phyloP scores from a whole-genome alignment of 2,888 invertebrate species.

The Cinara cedri region DNA sequence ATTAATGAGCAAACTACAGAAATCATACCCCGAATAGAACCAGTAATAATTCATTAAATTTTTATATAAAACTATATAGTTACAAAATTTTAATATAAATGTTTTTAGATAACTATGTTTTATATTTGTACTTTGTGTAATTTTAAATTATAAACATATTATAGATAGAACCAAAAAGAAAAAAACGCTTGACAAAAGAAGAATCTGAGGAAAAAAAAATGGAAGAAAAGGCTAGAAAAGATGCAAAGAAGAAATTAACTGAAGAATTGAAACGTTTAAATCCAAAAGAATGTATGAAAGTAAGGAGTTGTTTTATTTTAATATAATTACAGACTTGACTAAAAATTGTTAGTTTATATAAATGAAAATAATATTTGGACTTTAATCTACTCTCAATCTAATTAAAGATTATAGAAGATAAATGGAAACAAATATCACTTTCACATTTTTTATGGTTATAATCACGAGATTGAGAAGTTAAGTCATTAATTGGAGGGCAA shows the following conservation, averaged over 20 bases:
- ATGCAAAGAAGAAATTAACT: conserved; percentile 59
- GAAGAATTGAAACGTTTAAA: conserved; percentile 61
- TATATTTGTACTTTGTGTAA: neutral
- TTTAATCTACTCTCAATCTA: too few species aligned
- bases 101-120: neutral
- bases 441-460: too few species aligned
- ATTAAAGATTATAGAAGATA: too few species aligned
- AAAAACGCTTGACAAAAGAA: conserved; percentile 56
- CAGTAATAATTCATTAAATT: neutral
- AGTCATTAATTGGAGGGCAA: too few species aligned
- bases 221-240: conserved; percentile 56
- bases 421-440: too few species aligned
- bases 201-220: conserved; percentile 57
- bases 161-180: conserved; percentile 26
- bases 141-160: neutral
- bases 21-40: neutral
- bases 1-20: neutral
- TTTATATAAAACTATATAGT: neutral
- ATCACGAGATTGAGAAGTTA: too few species aligned
- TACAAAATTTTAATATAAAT: neutral
- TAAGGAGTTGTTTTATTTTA: conserved; percentile 59
- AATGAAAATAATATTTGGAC: too few species aligned
- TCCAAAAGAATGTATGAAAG: conserved; percentile 67
- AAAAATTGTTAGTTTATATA: too few species aligned
- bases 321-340: too few species aligned